Conservation (phyloP, 2,888 invertebrate species). For the Osmoderma eremita region DNA sequence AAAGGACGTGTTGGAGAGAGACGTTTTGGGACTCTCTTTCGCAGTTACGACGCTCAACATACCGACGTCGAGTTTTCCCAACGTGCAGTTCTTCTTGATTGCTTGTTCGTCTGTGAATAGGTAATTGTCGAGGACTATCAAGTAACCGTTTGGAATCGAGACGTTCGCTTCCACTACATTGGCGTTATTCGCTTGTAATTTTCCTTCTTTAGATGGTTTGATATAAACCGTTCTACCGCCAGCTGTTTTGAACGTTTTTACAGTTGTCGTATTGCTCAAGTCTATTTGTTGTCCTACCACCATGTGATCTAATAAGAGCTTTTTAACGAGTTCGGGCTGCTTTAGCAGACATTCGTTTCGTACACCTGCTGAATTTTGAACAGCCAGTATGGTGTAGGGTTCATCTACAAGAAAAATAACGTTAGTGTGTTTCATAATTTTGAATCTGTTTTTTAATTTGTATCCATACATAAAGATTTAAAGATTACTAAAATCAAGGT, state of each 20-base stretch:
- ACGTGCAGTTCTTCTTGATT: constrained; percentile 47
- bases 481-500: no score
- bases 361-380: constrained; percentile 63
- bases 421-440: no score
- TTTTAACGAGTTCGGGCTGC: constrained; percentile 67
- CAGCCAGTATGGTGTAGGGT: constrained; percentile 71
- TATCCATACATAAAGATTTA: no score
- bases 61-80: constrained; percentile 47
- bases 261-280: constrained; percentile 64
- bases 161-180: constrained; percentile 60
- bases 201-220: constrained; percentile 53
- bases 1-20: constrained; percentile 52
- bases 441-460: no score
- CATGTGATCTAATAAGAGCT: constrained; percentile 70
- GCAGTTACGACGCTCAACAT: constrained; percentile 51
- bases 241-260: constrained; percentile 64
- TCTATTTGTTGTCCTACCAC: constrained; percentile 68
- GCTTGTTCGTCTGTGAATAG: constrained; percentile 61
- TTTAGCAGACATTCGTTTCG: constrained; percentile 62
- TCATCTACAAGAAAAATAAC: constrained; percentile 65
- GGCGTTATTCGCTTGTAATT: constrained; percentile 63
- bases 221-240: constrained; percentile 63
- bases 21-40: constrained; percentile 52
- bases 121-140: constrained; percentile 64
- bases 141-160: constrained; percentile 63